These are phyloP conservation scores for Eristalinus sepulchralis DNA, from an alignment of 2,888 invertebrate species.

Conservation along the genomic window DNA sequence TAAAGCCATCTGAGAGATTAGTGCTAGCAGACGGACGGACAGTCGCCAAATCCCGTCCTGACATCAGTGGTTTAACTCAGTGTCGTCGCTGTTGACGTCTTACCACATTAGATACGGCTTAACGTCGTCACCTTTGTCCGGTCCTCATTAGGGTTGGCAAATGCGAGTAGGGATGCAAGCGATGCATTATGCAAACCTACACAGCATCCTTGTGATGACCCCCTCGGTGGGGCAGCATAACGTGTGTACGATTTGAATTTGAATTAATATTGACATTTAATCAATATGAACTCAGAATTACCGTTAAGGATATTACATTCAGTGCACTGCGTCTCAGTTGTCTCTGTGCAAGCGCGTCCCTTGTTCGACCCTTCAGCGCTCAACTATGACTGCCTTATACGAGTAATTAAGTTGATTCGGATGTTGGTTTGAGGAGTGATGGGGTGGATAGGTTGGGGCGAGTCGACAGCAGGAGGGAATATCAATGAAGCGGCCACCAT, in stretches of 20 bases:
- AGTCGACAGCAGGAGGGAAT: background rate
- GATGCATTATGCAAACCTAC: slow-evolving; percentile 55
- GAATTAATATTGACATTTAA: slow-evolving; percentile 69
- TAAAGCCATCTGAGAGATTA: background rate
- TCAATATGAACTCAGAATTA: slow-evolving; percentile 54
- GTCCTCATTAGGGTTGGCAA: slow-evolving; percentile 59
- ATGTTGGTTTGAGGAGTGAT: background rate
- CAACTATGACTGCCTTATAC: slow-evolving; percentile 23
- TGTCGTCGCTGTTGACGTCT: slow-evolving; percentile 22
- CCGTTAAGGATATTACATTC: slow-evolving; percentile 17
- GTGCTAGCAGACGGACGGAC: background rate
- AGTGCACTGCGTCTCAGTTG: background rate
- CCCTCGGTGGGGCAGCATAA: slow-evolving; percentile 13
- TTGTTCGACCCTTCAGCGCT: background rate
- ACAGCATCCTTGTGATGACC: slow-evolving; percentile 21
- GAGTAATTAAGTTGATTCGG: slow-evolving; percentile 58
- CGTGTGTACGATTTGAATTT: slow-evolving; percentile 35
- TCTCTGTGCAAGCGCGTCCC: background rate
- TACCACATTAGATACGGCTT: slow-evolving; percentile 15
- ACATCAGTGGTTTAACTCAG: background rate
- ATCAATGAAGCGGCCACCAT: slow-evolving; percentile 14
- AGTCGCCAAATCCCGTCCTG: background rate
- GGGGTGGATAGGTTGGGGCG: background rate
- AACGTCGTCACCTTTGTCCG: slow-evolving; percentile 7
- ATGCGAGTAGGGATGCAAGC: slow-evolving; percentile 36